Evolutionary conservation across 1,140 invertebrate genomes (phyloP).

Genomic region (Colletes latitarsis): DNA sequence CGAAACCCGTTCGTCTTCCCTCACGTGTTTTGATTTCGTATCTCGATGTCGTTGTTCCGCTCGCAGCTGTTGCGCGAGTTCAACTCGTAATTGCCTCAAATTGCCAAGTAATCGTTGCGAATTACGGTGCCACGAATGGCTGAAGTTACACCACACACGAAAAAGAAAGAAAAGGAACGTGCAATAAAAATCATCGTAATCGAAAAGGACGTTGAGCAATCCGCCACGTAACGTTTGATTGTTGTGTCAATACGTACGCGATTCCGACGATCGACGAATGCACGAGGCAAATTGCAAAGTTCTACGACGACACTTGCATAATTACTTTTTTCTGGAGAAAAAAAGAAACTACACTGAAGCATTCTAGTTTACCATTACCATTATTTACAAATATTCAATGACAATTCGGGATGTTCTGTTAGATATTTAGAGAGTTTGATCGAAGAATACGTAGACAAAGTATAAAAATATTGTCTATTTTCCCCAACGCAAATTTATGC

Average conservation of each 20-base stretch:
- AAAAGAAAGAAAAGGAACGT: not conserved
- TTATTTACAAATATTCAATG: no score
- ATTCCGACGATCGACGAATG: not conserved
- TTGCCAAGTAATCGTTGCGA: slow-evolving; percentile 6
- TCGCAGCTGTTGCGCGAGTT: not conserved
- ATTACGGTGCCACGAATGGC: not conserved
- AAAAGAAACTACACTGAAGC: no score
- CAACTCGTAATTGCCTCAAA: slow-evolving; percentile 4
- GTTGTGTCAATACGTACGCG: no score
- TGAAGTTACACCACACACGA: not conserved
- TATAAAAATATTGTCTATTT: no score
- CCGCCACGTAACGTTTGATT: not conserved
- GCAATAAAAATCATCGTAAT: not conserved
- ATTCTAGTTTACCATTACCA: no score
- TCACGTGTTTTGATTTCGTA: not conserved
- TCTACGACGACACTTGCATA: not conserved
- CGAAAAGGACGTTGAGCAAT: not conserved
- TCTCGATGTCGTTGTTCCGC: not conserved
- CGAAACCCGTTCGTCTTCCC: not conserved
- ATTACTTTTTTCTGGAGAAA: not conserved
- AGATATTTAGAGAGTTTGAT: no score
- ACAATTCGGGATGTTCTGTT: no score
- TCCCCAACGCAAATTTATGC: no score
- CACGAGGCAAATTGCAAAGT: not conserved
- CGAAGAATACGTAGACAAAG: no score